phyloP scores from a whole-genome alignment of 2,888 invertebrate species.

The Pandemis corylana region DNA sequence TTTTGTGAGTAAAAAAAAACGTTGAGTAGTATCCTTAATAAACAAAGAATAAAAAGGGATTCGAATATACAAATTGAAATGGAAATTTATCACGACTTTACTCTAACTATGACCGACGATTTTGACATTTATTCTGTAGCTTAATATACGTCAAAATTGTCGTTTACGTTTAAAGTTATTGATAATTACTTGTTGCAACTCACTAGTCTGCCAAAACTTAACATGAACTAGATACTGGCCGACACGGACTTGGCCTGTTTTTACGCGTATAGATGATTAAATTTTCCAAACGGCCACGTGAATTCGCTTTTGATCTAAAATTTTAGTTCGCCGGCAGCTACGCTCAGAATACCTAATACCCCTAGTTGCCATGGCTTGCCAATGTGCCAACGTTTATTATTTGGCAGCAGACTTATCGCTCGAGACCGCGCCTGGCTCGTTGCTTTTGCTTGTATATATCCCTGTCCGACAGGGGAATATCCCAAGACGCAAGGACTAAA shows the following conservation, averaged over 20 bases:
- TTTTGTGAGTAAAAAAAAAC: too few species aligned
- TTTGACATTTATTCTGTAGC: too few species aligned
- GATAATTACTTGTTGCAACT: too few species aligned
- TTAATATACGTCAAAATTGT: too few species aligned
- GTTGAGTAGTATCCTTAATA: too few species aligned
- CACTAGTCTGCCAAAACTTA: too few species aligned
- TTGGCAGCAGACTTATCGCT: constrained; percentile 41
- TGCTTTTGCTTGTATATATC: constrained; percentile 31
- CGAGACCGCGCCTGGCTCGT: constrained; percentile 18
- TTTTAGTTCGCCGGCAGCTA: constrained; percentile 13
- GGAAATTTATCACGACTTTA: too few species aligned
- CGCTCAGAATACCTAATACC: constrained; percentile 38
- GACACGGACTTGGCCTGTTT: neutral
- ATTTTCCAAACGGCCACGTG: constrained; percentile 5
- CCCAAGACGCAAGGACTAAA: constrained; percentile 16
- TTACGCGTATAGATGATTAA: constrained; percentile 8
- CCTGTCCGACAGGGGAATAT: constrained; percentile 30
- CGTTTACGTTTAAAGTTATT: too few species aligned
- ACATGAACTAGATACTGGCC: too few species aligned
- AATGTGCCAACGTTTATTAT: constrained; percentile 39
- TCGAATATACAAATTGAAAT: too few species aligned
- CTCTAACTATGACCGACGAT: too few species aligned
- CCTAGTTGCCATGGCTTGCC: constrained; percentile 34
- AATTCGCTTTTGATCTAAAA: constrained; percentile 5
- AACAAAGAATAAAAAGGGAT: too few species aligned